Base-by-base conservation (phyloP, 2,888 invertebrate genomes). In the Agrochola lota region DNA sequence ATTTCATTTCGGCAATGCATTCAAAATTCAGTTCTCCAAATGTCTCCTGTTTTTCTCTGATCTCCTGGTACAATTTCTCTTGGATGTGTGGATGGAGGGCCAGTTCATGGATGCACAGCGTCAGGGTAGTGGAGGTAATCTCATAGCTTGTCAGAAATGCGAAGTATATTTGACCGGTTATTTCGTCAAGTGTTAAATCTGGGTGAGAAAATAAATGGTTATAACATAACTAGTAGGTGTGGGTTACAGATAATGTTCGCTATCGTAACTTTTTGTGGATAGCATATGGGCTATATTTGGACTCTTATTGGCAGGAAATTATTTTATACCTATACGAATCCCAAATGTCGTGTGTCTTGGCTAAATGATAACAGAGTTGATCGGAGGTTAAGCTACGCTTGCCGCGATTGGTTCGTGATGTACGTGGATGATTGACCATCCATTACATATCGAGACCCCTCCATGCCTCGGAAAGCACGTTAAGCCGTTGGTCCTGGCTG, bases 91-190 rank as follows among this genome's bases (percentile, higher is more conserved):
- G 91, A 79, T 97, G 92, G 2, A 91, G 57, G 81, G 87, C 83
- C 71, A 91, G 66, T 76, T 92, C 91, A 49, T 96, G 95, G 11
- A 95, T 84, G 26, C 91, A 88, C 90, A 95, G 91, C 0, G 91
- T 92, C 23, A 96, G 78, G 0, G 91, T 89, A 0, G 93, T 90
- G 0, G 95, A 93, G 0, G 94, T 90, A 49, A 93, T 94, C 60
- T 96, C 96, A 74, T 94, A 96, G 0, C 96, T 95, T 30, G 95
- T 96, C 1, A 91, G 77, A 83, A 96, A 96, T 86, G 95, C 95
- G 35, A 96, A 91, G 77, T 95, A 94, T 0, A 95, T 94, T 88
- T 97, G 96, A 1, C 94, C 93, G 0, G 92, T 92, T 2, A 97
- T 80, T 62, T 96, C 95, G 9, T 92, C 91, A 76, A 91, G 87